These are phyloP conservation scores for Apeira syringaria DNA, from an alignment of 2,888 invertebrate species.

Conservation along the genomic window DNA sequence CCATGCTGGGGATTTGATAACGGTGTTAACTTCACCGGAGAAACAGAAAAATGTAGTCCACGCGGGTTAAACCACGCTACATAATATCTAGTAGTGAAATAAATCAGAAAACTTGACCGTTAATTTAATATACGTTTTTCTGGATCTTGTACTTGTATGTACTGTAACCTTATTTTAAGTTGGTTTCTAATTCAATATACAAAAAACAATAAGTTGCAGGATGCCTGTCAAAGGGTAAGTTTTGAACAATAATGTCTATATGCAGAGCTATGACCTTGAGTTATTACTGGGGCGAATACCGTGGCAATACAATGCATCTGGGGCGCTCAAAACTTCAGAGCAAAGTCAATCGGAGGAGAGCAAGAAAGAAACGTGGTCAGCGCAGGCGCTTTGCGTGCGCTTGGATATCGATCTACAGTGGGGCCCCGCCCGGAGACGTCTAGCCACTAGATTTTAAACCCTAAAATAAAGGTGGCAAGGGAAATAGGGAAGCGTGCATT, in stretches of 20 bases:
- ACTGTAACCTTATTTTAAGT: no score
- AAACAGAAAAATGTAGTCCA: no score
- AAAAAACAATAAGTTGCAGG: no score
- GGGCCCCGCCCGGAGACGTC: conserved; percentile 14
- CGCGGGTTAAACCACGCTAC: no score
- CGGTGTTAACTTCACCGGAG: no score
- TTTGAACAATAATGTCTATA: not conserved
- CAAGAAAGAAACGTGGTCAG: conserved; percentile 11
- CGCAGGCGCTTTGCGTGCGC: conserved; percentile 38
- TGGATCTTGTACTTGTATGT: no score
- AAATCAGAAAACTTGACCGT: no score
- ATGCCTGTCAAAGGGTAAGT: no score
- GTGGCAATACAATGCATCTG: conserved; percentile 49
- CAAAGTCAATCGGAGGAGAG: conserved; percentile 33
- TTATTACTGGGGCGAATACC: conserved; percentile 40
- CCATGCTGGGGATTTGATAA: no score
- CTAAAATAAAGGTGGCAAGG: conserved; percentile 12
- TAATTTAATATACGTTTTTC: no score
- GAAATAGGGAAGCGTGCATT: conserved; percentile 24
- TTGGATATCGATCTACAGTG: conserved; percentile 37
- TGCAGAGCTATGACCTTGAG: conserved; percentile 49
- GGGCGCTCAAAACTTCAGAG: conserved; percentile 45
- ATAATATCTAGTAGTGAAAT: no score
- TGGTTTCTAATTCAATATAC: no score
- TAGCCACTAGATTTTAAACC: conserved; percentile 13